Conservation (phyloP, 2,888 invertebrate species). For the Mesorhabditis belari region DNA sequence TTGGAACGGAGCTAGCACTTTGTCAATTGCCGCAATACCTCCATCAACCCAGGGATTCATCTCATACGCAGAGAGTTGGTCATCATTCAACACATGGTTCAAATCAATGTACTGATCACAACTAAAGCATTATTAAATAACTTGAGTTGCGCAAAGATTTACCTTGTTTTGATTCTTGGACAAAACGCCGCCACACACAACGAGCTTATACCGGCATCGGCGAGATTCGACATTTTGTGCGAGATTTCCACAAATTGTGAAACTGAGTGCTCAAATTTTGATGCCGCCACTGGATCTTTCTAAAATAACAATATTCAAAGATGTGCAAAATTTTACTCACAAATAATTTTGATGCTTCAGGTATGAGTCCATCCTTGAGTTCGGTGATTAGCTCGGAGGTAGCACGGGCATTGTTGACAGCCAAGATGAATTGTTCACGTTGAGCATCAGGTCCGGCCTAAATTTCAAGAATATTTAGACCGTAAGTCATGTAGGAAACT, state of each 20-base stretch:
- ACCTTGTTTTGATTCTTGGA: conserved; percentile 57
- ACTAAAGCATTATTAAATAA: conserved; percentile 69
- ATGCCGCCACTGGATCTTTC: conserved; percentile 57
- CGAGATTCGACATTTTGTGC: conserved; percentile 23
- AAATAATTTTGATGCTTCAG: conserved; percentile 16
- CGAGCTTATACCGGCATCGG: conserved; percentile 57
- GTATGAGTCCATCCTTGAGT: conserved; percentile 61
- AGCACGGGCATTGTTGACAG: conserved; percentile 81
- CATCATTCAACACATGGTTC: conserved; percentile 74
- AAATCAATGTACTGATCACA: conserved; percentile 72
- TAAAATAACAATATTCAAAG: conserved; percentile 1
- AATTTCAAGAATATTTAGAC: conserved; percentile 33
- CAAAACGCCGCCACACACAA: conserved; percentile 73
- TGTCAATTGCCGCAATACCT: conserved; percentile 39
- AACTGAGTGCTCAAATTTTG: conserved; percentile 63
- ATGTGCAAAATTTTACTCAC: not conserved
- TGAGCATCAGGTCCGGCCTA: conserved; percentile 41
- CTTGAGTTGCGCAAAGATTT: not conserved
- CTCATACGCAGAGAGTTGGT: conserved; percentile 70
- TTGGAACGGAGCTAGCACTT: conserved; percentile 40
- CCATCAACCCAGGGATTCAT: conserved; percentile 72
- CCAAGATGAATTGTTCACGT: conserved; percentile 62
- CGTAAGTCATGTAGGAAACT: conserved; percentile 1
- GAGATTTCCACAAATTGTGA: conserved; percentile 46
- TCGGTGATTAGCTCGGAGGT: conserved; percentile 84